Base-by-base conservation (phyloP, 2,797 vertebrate genomes). In the Falco peregrinus region DNA sequence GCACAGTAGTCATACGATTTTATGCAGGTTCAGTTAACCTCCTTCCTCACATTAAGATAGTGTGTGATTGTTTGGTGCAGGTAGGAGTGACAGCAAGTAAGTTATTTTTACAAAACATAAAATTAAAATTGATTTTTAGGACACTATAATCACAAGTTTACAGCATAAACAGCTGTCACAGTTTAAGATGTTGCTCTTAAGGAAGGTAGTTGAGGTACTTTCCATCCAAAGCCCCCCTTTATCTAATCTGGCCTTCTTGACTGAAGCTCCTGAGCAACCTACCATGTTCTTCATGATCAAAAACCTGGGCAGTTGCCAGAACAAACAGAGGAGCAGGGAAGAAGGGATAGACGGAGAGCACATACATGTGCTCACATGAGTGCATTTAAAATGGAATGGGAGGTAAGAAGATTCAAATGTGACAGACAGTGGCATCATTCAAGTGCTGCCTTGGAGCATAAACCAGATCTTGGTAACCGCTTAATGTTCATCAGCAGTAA, bases 321-420 rank as follows among this genome's bases (percentile, higher is more conserved):
- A 86, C 22, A 67, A 93, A 81, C 1, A 64, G 5, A 33, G 37
- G 29, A 84, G 37, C 33, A 84, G 33, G 28, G 37, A 75, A 90
- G 20, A 35, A 91, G 18, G 28, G 21, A 74, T 19, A 22, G 11
- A 67, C 10, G 57, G 67, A 56, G 60, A 67, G 37, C 20, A 70
- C 2, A 1, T 26, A 31, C 3, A 25, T 1, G 2, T 45, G 56
- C 65, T 70, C 7, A 2, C 2, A 0, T 26, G 33, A 48, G 7
- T 19, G 18, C 28, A 35, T 28, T 93, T 59, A 61, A 28, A 86
- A 73, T 51, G n/a, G 86, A 93, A 84, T 37, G 51, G 35, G 39
- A 76, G 89, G 87, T 26, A n/a, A 90, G 61, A n/a, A 79, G 33
- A 64, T 48, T 65, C 48, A 39, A 48, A 67, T 4, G 13, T 14